Evolutionary conservation across 2,888 invertebrate genomes (phyloP), one percentile per base, ranked within the genome.

Genomic region (Prionchulus punctatus): DNA sequence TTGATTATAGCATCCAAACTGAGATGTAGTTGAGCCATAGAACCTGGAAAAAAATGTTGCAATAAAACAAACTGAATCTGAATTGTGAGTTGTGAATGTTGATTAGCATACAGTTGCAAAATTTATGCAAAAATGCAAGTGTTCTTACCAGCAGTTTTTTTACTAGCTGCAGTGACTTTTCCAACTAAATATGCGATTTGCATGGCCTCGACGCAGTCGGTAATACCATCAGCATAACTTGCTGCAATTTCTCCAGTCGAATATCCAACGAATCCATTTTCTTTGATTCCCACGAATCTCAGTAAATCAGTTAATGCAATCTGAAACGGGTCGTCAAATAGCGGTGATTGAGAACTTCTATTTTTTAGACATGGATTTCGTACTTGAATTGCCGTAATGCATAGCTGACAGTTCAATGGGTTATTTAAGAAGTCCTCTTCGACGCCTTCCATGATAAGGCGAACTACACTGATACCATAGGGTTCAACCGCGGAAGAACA

Each of bases 261-360:
- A 74, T 98, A 96, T 1, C 96, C 96, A 54, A 96, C 79, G 68
- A 98, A 89, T 55, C 92, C 92, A 72, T 94, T 90, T 2, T 94
- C 90, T 56, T 79, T 77, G 48, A 96, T 79, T 60, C 85, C 86
- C 58, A 78, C 61, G 28, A 85, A 70, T 26, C 78, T 76, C 57
- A 98, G 76, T 55, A 89, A 75, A 73, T 96, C 94, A 1, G 90
- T 87, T n/a, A 96, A 76, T 30, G 88, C 94, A 55, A 98, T 86
- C 79, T 78, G 61, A n/a, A n/a, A n/a, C n/a, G n/a, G n/a, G n/a
- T n/a, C n/a, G n/a, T n/a, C n/a, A n/a, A n/a, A n/a, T n/a, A n/a
- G n/a, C n/a, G n/a, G n/a, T n/a, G n/a, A n/a, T n/a, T n/a, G n/a
- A n/a, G n/a, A n/a, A n/a, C n/a, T n/a, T n/a, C n/a, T n/a, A n/a